These are phyloP conservation scores for Pangasianodon hypophthalmus DNA, from an alignment of 2,113 vertebrate genomes.

Conservation along the genomic window DNA sequence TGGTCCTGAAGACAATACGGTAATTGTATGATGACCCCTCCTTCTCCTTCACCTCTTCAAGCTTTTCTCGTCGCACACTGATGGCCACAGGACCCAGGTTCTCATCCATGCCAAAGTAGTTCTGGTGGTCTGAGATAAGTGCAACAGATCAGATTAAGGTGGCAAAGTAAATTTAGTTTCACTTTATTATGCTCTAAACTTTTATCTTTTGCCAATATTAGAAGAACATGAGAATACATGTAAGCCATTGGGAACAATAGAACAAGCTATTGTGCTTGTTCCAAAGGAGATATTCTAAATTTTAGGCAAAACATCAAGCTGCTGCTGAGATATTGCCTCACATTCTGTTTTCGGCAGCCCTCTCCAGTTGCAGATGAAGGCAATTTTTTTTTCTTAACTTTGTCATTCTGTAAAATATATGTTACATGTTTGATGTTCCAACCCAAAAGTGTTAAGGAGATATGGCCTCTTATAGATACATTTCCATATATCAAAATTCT, in stretches of 20 bases:
- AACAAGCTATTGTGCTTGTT: too few relatives aligned
- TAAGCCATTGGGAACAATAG: too few relatives aligned
- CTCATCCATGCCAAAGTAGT: slow-evolving; percentile 96
- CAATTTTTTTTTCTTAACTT: too few relatives aligned
- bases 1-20: slow-evolving; percentile 92
- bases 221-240: too few relatives aligned
- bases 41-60: slow-evolving; percentile 92
- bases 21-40: slow-evolving; percentile 93
- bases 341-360: too few relatives aligned
- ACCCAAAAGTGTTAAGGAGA: neutral
- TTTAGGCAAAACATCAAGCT: too few relatives aligned
- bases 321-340: too few relatives aligned
- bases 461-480: neutral
- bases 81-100: slow-evolving; percentile 93
- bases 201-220: neutral
- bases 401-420: too few relatives aligned
- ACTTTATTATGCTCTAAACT: neutral
- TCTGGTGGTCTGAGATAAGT: slow-evolving; percentile 86
- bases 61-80: slow-evolving; percentile 89
- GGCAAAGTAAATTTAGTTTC: neutral
- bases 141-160: neutral
- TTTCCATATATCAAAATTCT: too few relatives aligned
- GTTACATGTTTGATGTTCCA: too few relatives aligned
- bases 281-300: too few relatives aligned
- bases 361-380: too few relatives aligned